Percentiles rank a stretch among this genome's conserved stretches.
Conservation (phyloP, 2,888 invertebrate genomes). For the Sphinx pinastri region DNA sequence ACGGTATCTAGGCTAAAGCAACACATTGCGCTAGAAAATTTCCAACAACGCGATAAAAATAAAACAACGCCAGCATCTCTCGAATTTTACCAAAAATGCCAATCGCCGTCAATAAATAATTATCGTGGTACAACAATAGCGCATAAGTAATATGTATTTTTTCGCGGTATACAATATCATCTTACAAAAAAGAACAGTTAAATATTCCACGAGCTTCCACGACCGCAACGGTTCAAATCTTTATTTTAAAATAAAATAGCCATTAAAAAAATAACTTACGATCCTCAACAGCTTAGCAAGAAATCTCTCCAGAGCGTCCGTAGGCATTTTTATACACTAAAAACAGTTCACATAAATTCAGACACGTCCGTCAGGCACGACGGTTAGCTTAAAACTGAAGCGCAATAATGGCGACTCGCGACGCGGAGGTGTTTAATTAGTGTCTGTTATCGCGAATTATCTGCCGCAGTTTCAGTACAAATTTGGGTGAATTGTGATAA, state of each 20-base stretch:
- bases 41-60: background rate
- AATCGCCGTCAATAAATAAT: background rate
- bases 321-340: constrained; percentile 57
- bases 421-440: constrained; percentile 35
- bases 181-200: background rate
- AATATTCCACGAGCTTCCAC: background rate
- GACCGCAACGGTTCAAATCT: background rate
- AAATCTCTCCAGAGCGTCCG: constrained; percentile 62
- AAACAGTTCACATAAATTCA: constrained; percentile 9
- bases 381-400: constrained; percentile 34
- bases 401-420: constrained; percentile 13
- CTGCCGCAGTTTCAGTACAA: constrained; percentile 14
- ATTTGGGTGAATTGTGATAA: constrained; percentile 14
- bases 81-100: background rate
- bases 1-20: background rate
- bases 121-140: background rate
- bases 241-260: constrained; percentile 4
- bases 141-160: background rate
- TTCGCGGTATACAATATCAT: background rate
- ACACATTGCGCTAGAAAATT: background rate
- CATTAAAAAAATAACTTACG: constrained; percentile 51
- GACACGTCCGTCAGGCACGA: constrained; percentile 33
- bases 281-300: constrained; percentile 54
- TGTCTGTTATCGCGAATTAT: constrained; percentile 34
- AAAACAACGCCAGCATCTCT: background rate